These are phyloP conservation scores for Ernsta delagoae DNA, from an alignment of 2,888 invertebrate species.

Conservation along the genomic window DNA sequence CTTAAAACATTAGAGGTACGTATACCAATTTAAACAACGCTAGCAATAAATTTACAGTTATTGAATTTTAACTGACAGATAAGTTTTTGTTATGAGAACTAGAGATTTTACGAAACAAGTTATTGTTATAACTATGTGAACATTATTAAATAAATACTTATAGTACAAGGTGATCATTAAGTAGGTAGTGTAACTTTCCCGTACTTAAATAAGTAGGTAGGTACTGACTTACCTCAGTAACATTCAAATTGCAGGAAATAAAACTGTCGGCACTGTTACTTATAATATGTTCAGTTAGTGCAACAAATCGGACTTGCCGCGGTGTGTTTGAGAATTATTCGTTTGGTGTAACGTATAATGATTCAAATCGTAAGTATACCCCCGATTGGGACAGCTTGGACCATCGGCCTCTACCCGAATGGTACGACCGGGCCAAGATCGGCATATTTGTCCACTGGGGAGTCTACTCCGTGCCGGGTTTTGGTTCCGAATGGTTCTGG, in stretches of 20 bases:
- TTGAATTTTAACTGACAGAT: no score
- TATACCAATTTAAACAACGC: no score
- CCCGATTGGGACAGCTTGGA: constrained; percentile 95
- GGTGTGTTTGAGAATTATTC: constrained; percentile 2
- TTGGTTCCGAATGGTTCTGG: constrained; percentile 97
- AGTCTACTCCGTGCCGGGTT: constrained; percentile 95
- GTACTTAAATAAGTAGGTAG: no score
- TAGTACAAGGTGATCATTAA: no score
- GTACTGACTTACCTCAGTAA: neutral
- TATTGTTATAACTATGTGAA: no score
- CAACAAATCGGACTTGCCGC: constrained; percentile 3
- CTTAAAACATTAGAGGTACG: no score
- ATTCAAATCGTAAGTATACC: constrained; percentile 65
- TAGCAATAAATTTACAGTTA: no score
- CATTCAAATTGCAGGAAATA: constrained; percentile 31
- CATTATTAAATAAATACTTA: no score
- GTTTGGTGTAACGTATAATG: neutral
- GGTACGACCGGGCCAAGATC: constrained; percentile 96
- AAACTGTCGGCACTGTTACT: constrained; percentile 19
- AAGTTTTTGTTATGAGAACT: no score
- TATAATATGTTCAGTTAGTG: constrained; percentile 23
- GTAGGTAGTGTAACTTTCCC: no score
- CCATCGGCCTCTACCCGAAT: constrained; percentile 90
- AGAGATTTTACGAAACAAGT: no score
- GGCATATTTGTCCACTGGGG: constrained; percentile 98